phyloP scores from a whole-genome alignment of 2,888 invertebrate species.

The Thera britannica region DNA sequence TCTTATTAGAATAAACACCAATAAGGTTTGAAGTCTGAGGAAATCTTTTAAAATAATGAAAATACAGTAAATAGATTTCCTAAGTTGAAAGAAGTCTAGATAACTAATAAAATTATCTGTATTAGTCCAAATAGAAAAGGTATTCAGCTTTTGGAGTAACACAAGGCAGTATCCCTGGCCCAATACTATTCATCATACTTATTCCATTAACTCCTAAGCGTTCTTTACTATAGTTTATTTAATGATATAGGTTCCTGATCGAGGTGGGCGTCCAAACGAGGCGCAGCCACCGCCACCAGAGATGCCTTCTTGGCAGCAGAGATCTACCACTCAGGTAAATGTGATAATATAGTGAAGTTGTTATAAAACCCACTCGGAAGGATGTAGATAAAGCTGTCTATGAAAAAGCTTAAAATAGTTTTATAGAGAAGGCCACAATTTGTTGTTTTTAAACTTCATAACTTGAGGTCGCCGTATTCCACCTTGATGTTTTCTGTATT shows the following conservation, averaged over 20 bases:
- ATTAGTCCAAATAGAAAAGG: too few species aligned
- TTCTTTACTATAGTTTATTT: neutral
- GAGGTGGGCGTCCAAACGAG: constrained; percentile 96
- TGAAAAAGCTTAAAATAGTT: too few species aligned
- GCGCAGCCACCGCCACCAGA: constrained; percentile 97
- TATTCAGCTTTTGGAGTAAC: neutral
- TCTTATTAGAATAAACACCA: neutral
- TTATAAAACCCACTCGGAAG: too few species aligned
- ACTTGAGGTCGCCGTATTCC: too few species aligned
- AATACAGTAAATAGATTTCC: neutral
- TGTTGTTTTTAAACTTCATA: too few species aligned
- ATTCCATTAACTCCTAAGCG: neutral
- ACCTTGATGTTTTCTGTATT: too few species aligned
- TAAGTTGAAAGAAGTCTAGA: neutral
- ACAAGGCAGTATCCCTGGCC: constrained; percentile 16
- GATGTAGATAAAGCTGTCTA: too few species aligned
- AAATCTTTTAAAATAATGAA: neutral
- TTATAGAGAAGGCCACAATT: too few species aligned
- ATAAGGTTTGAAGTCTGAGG: neutral
- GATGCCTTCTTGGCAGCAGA: constrained; percentile 96
- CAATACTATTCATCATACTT: neutral
- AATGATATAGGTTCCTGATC: constrained; percentile 91
- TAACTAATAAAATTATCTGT: neutral
- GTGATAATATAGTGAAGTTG: neutral
- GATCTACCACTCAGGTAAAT: constrained; percentile 42